Base-by-base conservation (phyloP, 2,888 invertebrate species). In the Amiota communis region DNA sequence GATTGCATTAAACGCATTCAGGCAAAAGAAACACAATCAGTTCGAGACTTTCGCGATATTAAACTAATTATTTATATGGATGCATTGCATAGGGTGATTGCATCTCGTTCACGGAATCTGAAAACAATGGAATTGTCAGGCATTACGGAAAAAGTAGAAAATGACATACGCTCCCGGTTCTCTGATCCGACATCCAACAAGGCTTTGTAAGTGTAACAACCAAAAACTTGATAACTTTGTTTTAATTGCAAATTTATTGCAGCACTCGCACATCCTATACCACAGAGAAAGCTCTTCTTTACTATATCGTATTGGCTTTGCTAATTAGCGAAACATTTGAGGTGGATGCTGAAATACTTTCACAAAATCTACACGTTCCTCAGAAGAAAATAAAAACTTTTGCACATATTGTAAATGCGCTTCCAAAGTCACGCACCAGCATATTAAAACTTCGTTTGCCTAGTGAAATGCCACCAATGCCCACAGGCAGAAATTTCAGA, bases 11-110 rank as follows among this genome's bases (percentile, higher is more conserved):
- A 77, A 57, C 72, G 75, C 2, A 83, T 87, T 56, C 82, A 86
- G 73, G 76, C 76, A 8, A 83, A 83, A 36, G 61, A 74, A 2
- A 61, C 80, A 0, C 71, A 75, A 2, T 76, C 81, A 2, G 78
- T 78, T 63, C 53, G 81, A 36, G 82, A 81, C 47, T 76, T 87
- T 15, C 71, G 83, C 0, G 79, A 83, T 11, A 74, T 89, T 0
- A 89, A 89, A 51, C 67, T 87, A 0, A 86, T 89, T 4, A 83
- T 89, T 13, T 89, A 89, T 68, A 87, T 89, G 87, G 89, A 89
- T 74, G 87, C 80, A 0, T 75, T 89, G 46, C 78, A 85, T 13
- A 81, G 83, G 46, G 79, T 89, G 8, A 79, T 89, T 2, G 83
- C 82, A 12, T 69, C 86, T 3, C 84, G 80, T 8, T 75, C 74